These are phyloP conservation scores for Xanthia icteritia DNA, from an alignment of 2,888 invertebrate species.

Conservation along the genomic window DNA sequence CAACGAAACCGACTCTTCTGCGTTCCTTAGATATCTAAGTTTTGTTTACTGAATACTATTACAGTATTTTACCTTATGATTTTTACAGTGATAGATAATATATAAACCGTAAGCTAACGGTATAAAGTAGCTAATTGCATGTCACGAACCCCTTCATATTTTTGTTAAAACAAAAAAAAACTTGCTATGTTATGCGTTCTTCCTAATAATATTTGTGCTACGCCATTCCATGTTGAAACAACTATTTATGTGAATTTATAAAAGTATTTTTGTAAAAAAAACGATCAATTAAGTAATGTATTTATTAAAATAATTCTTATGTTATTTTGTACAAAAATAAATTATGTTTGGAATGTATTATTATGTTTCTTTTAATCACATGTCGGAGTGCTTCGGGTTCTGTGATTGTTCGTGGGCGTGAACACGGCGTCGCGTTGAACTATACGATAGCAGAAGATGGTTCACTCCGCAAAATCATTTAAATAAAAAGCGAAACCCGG, in stretches of 20 bases:
- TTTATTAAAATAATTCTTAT: constrained; percentile 57
- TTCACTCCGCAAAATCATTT: no score
- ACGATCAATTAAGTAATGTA: constrained; percentile 58
- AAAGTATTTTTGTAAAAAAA: constrained; percentile 66
- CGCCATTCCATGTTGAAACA: constrained; percentile 64
- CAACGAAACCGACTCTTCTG: not conserved
- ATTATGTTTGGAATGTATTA: constrained; percentile 60
- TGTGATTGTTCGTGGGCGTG: not conserved
- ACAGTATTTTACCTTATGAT: not conserved
- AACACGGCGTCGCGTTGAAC: not conserved
- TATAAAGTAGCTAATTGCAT: constrained; percentile 10
- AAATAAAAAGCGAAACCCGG: no score
- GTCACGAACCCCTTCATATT: not conserved
- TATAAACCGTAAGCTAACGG: not conserved
- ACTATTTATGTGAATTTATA: constrained; percentile 53
- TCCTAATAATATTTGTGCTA: constrained; percentile 27
- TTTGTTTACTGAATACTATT: not conserved
- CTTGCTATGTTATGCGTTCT: constrained; percentile 22
- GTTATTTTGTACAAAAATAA: constrained; percentile 72
- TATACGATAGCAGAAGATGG: no score
- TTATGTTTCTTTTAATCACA: constrained; percentile 17
- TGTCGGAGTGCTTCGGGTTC: not conserved
- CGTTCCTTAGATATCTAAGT: not conserved
- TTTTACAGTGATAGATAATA: not conserved
- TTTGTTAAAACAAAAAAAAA: not conserved